Evolutionary conservation across 2,888 invertebrate genomes (phyloP).

Genomic region (Eupithecia subfuscata): DNA sequence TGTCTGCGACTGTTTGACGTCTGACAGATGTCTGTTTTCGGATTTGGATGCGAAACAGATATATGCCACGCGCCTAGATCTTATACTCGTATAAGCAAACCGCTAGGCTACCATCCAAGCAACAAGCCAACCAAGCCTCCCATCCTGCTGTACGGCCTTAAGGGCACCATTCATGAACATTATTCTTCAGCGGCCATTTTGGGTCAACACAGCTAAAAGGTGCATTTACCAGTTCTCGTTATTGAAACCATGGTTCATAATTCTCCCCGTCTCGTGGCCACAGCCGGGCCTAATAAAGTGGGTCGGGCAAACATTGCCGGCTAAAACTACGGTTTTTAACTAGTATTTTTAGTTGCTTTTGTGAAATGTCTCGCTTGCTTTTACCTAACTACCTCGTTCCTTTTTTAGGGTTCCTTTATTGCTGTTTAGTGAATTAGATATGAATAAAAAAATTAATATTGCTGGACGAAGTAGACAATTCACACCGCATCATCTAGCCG

Average conservation of each 20-base stretch:
- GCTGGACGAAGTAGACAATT: too few species aligned
- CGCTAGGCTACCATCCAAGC: too few species aligned
- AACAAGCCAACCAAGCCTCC: too few species aligned
- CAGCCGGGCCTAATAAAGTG: slow-evolving; percentile 75
- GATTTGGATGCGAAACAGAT: too few species aligned
- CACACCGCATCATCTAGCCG: too few species aligned
- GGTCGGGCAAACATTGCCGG: slow-evolving; percentile 75
- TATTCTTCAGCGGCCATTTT: neutral
- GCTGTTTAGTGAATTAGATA: slow-evolving; percentile 27
- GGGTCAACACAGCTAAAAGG: neutral
- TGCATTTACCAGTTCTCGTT: neutral
- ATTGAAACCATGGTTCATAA: slow-evolving; percentile 20
- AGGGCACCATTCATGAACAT: neutral
- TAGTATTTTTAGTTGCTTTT: slow-evolving; percentile 76
- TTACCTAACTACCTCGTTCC: slow-evolving; percentile 44
- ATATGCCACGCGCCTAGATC: too few species aligned
- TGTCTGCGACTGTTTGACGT: too few species aligned
- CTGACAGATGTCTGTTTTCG: too few species aligned
- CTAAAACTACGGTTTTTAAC: slow-evolving; percentile 78
- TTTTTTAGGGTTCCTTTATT: slow-evolving; percentile 31
- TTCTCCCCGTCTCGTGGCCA: slow-evolving; percentile 50
- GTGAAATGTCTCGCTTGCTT: slow-evolving; percentile 61
- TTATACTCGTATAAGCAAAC: too few species aligned
- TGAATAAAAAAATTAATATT: neutral
- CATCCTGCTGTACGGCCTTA: neutral